Percentiles rank a stretch among this genome's conserved stretches.
These are phyloP conservation scores for Tipula lateralis DNA, from an alignment of 2,888 invertebrate genomes.

Conservation along the genomic window DNA sequence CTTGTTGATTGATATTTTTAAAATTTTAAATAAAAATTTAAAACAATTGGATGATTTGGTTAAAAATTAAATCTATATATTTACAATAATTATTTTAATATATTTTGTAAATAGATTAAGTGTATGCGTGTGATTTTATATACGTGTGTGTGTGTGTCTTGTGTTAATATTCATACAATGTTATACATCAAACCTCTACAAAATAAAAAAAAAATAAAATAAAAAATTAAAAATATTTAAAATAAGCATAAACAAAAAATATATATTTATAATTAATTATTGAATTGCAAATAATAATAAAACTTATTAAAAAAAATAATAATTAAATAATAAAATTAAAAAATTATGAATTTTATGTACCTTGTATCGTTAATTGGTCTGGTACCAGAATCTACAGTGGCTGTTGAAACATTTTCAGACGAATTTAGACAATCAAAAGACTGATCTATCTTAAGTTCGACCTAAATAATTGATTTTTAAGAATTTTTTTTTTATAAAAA, in stretches of 20 bases:
- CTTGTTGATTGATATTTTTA: not conserved
- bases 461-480: constrained; percentile 37
- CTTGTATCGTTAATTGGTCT: constrained; percentile 41
- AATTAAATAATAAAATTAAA: constrained; percentile 29
- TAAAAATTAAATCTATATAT: not conserved
- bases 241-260: constrained; percentile 30
- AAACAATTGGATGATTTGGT: not conserved
- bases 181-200: constrained; percentile 27
- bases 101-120: not conserved
- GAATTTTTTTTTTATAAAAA: constrained; percentile 19
- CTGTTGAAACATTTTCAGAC: constrained; percentile 39
- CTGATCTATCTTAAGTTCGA: constrained; percentile 46
- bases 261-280: too few relatives aligned
- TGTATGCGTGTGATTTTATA: constrained; percentile 14
- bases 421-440: constrained; percentile 36
- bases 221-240: constrained; percentile 30
- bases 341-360: constrained; percentile 34
- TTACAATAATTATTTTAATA: not conserved
- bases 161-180: not conserved
- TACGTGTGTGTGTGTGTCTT: not conserved
- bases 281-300: too few relatives aligned
- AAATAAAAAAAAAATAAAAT: constrained; percentile 34
- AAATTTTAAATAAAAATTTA: not conserved
- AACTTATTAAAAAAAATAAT: constrained; percentile 31
- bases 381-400: constrained; percentile 39